Evolutionary conservation across 2,888 invertebrate genomes (phyloP).

Genomic region (Odiellus spinosus): DNA sequence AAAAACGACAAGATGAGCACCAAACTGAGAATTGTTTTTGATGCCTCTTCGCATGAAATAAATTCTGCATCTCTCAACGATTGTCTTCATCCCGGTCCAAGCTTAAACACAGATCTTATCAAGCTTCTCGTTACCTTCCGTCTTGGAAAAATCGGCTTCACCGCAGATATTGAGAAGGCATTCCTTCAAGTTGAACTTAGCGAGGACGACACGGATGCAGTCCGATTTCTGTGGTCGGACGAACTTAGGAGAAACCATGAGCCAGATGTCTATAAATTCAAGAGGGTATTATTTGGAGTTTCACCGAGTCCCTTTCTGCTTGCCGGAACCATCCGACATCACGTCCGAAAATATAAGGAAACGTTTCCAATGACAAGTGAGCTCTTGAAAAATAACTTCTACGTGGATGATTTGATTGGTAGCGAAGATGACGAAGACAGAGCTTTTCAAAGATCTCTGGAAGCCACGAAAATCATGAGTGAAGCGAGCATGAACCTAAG

Average conservation of each 20-base stretch:
- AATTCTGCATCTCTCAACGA: slow-evolving; percentile 5
- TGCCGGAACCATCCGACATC: slow-evolving; percentile 1
- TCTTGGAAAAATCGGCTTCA: slow-evolving; percentile 11
- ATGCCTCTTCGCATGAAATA: slow-evolving; percentile 7
- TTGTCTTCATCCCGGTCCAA: slow-evolving; percentile 3
- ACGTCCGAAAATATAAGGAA: slow-evolving; percentile 1
- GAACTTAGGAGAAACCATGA: background rate
- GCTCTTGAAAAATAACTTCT: background rate
- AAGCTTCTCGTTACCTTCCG: slow-evolving; percentile 1
- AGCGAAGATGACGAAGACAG: background rate
- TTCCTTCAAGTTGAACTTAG: slow-evolving; percentile 6
- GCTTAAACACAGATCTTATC: slow-evolving; percentile 2
- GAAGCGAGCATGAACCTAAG: slow-evolving; percentile 1
- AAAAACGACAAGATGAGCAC: background rate
- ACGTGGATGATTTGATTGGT: slow-evolving; percentile 1
- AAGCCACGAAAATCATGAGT: background rate
- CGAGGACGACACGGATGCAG: slow-evolving; percentile 3
- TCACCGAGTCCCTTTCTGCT: slow-evolving; percentile 2
- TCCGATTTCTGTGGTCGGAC: slow-evolving; percentile 6
- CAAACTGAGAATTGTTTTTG: slow-evolving; percentile 3
- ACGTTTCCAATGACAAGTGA: background rate
- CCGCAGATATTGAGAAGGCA: slow-evolving; percentile 8
- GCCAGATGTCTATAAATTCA: background rate
- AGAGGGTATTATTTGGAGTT: background rate
- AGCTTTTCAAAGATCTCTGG: background rate